Base-by-base conservation (phyloP, 2,797 vertebrate species). In the Platalea minor region DNA sequence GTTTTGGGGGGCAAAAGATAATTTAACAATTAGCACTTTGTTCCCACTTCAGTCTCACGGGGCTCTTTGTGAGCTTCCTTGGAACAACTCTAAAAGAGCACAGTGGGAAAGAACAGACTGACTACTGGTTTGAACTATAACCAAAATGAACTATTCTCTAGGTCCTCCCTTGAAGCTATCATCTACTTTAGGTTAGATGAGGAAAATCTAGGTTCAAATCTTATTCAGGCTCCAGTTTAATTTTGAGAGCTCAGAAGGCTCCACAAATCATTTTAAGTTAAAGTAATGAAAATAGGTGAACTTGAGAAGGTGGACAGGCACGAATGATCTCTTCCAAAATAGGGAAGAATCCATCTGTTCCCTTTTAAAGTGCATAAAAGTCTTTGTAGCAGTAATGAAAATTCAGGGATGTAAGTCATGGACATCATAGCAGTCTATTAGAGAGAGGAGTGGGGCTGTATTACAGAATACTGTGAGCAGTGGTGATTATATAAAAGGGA, bases 21-120 rank as follows among this genome's bases (percentile, higher is more conserved):
- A 93, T 96, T 86, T 92, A 92, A 95, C 97, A 97, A 97, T 97
- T 97, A 97, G 89, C 81, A 95, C 92, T 97, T 97, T 97, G 93
- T 96, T 97, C 96, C 91, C 88, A 94, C 90, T 97, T 97, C 91
- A 89, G 54, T 93, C 91, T 97, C 86, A 88, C 85, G 74, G 76
- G 83, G 84, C 53, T 96, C 77, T 96, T 97, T 97, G 83, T 95
- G 84, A 92, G 86, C 74, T 89, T 97, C 95, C 96, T 94, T 93
- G 93, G 91, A 97, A 86, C 77, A 96, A 91, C 51, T 69, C 72
- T 96, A 87, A 97, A 96, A 96, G 88, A 93, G 90, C 91, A 93
- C 91, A 95, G 91, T 89, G 64, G 89, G 95, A 93, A 93, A 94
- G 93, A 95, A 95, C 82, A 89, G 95, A 88, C 91, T 69, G 87